A percentile compares a stretch with the other conserved stretches of the same genome.
These are phyloP conservation scores for Argyresthia albistria DNA, from an alignment of 2,888 invertebrate species.

Conservation along the genomic window DNA sequence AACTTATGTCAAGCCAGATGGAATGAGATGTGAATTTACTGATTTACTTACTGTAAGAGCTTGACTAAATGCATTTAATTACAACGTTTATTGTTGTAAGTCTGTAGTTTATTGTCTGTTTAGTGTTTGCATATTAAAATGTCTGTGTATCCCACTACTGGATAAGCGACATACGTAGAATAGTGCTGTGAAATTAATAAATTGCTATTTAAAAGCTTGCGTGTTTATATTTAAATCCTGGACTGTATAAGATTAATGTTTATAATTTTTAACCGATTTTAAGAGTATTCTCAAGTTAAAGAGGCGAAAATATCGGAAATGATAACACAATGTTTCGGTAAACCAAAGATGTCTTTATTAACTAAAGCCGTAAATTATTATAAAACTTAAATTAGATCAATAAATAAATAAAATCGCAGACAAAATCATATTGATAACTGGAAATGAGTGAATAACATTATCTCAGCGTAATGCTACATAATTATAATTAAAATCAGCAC, in stretches of 20 bases:
- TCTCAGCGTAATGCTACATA: neutral
- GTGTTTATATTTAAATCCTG: no score
- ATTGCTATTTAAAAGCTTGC: no score
- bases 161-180: no score
- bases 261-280: no score
- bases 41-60: neutral
- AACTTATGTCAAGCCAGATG: no score
- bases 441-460: neutral
- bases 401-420: constrained; percentile 46
- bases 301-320: neutral
- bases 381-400: constrained; percentile 60
- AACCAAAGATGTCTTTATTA: constrained; percentile 44
- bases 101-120: neutral
- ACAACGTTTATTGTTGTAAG: neutral
- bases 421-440: constrained; percentile 22
- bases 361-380: constrained; percentile 60
- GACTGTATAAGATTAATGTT: no score
- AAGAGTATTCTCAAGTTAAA: no score
- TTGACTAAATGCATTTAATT: neutral
- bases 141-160: no score
- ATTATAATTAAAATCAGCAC: neutral
- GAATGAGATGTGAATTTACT: no score
- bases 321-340: neutral
- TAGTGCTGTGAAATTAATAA: no score
- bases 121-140: no score